These are phyloP conservation scores for Sminthopsis crassicaudata DNA, from an alignment of 2,113 vertebrate genomes.

Conservation along the genomic window DNA sequence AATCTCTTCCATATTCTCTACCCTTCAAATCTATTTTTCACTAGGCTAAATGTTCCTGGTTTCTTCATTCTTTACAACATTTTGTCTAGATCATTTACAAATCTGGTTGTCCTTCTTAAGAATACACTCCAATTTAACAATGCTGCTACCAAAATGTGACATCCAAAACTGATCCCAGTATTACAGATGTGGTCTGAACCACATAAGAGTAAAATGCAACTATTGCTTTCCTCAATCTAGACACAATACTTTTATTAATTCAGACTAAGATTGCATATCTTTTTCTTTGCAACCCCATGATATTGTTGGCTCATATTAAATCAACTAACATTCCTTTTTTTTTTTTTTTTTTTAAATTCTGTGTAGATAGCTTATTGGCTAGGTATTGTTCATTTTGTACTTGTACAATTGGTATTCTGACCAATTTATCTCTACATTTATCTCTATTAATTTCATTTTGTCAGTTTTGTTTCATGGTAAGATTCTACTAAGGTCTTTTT, in stretches of 20 bases:
- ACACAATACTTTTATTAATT: background rate
- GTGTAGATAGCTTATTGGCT: background rate
- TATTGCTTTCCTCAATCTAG: background rate
- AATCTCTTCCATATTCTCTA: background rate
- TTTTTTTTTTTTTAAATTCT: background rate
- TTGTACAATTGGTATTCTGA: background rate
- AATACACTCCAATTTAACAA: background rate
- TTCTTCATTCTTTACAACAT: background rate
- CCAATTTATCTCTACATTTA: background rate
- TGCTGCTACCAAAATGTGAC: background rate
- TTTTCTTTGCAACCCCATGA: background rate
- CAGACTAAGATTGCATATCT: background rate
- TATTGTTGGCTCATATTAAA: background rate
- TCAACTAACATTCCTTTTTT: background rate
- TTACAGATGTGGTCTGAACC: background rate
- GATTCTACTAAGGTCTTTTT: background rate
- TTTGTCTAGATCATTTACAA: background rate
- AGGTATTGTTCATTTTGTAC: background rate
- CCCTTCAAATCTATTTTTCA: background rate
- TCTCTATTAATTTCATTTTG: background rate
- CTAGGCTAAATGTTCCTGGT: background rate
- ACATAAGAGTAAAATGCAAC: background rate
- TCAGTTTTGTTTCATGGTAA: background rate
- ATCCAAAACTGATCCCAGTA: background rate
- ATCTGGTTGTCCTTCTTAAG: background rate